Evolutionary conservation across 1,140 invertebrate species (phyloP).

Genomic region (Bombus cullumanus): DNA sequence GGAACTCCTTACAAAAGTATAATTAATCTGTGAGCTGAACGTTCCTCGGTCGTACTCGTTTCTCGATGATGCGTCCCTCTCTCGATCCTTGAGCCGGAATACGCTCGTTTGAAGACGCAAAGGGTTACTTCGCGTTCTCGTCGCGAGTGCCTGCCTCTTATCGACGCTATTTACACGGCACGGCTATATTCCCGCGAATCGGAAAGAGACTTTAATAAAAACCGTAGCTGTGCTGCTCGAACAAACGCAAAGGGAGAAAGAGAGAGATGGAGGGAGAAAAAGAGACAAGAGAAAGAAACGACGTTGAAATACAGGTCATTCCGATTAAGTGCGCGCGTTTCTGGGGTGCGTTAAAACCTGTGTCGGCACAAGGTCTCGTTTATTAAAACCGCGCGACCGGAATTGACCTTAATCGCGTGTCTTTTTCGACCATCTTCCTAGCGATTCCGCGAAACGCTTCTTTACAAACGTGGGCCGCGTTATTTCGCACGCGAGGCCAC

Average conservation of each 20-base stretch:
- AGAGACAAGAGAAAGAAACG: neutral
- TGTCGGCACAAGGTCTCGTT: conserved; percentile 15
- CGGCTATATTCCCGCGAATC: neutral
- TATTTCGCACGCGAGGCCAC: neutral
- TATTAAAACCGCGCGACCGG: conserved; percentile 45
- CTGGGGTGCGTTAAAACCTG: conserved; percentile 38
- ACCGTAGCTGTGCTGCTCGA: neutral
- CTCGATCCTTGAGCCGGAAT: neutral
- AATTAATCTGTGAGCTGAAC: neutral
- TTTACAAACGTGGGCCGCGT: neutral
- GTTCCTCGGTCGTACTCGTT: neutral
- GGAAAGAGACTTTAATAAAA: conserved; percentile 37
- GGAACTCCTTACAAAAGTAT: neutral
- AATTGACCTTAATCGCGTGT: conserved; percentile 44
- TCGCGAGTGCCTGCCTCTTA: conserved; percentile 18
- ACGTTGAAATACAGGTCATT: conserved; percentile 35
- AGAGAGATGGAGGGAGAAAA: neutral
- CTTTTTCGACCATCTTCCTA: conserved; percentile 29
- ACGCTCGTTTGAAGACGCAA: conserved; percentile 6
- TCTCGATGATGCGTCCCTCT: neutral
- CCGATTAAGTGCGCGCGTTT: conserved; percentile 34
- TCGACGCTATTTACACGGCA: conserved; percentile 30
- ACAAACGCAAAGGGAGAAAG: neutral
- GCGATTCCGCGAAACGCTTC: conserved; percentile 37
- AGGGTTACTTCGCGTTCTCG: conserved; percentile 29